These are phyloP conservation scores for Erythrocercus mccallii DNA, from an alignment of 2,113 vertebrate genomes.

Conservation along the genomic window DNA sequence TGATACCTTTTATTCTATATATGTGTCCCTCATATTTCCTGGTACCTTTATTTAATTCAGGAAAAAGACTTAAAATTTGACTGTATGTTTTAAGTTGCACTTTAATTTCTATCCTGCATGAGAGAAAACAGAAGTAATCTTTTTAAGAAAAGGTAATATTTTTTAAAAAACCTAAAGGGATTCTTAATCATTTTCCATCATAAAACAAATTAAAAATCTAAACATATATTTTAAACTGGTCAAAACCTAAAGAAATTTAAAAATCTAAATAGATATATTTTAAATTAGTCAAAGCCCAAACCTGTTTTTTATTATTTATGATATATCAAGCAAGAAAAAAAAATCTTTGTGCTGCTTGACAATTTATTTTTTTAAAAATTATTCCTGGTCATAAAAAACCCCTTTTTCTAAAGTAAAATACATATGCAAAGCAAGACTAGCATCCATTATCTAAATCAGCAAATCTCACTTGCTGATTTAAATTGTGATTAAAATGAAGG, in stretches of 20 bases:
- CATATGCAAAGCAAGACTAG: neutral
- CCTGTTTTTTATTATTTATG: neutral
- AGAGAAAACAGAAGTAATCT: neutral
- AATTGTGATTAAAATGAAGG: neutral
- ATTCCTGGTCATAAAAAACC: neutral
- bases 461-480: neutral
- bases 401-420: neutral
- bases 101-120: neutral
- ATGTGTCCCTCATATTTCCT: neutral
- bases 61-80: neutral
- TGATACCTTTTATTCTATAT: neutral
- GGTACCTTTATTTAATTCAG: neutral
- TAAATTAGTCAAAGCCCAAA: neutral
- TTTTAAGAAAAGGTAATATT: fast-evolving
- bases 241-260: neutral
- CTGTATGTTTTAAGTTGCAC: neutral
- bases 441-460: neutral
- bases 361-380: neutral
- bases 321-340: neutral
- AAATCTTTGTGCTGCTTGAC: neutral
- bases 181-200: neutral
- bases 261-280: neutral
- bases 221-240: neutral
- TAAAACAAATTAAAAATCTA: neutral
- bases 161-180: neutral